Evolutionary conservation across 1,140 invertebrate genomes (phyloP).

Genomic region (Megalopta genalis): DNA sequence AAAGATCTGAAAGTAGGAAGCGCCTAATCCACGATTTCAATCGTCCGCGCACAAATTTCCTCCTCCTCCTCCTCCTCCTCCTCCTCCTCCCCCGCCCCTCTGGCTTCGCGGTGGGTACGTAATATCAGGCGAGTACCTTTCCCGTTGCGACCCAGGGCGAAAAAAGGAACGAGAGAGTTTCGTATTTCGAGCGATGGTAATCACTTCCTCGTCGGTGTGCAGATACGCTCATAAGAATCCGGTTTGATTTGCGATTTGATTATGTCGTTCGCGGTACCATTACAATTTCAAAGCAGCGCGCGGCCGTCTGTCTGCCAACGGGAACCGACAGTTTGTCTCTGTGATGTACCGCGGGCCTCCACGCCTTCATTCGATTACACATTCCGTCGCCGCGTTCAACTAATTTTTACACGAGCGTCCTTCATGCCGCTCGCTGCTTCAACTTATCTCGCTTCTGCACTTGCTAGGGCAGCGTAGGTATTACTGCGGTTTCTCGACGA

Average conservation of each 20-base stretch:
- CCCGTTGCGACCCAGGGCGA: constrained; percentile 53
- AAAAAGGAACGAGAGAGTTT: constrained; percentile 59
- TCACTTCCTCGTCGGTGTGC: constrained; percentile 73
- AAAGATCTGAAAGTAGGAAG: constrained; percentile 60
- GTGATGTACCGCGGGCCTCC: neutral
- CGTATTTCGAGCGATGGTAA: constrained; percentile 66
- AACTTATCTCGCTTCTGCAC: too few relatives aligned
- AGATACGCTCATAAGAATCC: constrained; percentile 60
- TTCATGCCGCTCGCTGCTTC: too few relatives aligned
- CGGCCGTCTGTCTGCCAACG: constrained; percentile 19
- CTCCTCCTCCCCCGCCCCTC: neutral
- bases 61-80: too few relatives aligned
- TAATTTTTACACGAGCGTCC: too few relatives aligned
- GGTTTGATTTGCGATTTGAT: constrained; percentile 69
- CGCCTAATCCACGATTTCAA: constrained; percentile 36
- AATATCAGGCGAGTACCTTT: constrained; percentile 46
- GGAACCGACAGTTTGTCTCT: constrained; percentile 28
- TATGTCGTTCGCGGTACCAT: constrained; percentile 71
- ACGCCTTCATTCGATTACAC: neutral
- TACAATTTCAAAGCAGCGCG: constrained; percentile 71
- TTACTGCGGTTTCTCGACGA: too few relatives aligned
- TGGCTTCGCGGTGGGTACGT: constrained; percentile 28
- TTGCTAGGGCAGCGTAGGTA: too few relatives aligned
- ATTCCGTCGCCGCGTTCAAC: too few relatives aligned
- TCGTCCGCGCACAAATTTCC: constrained; percentile 48